Percentiles rank a stretch among this genome's conserved stretches.
phyloP scores from a whole-genome alignment of 2,113 vertebrate species.

The Steatornis caripensis region DNA sequence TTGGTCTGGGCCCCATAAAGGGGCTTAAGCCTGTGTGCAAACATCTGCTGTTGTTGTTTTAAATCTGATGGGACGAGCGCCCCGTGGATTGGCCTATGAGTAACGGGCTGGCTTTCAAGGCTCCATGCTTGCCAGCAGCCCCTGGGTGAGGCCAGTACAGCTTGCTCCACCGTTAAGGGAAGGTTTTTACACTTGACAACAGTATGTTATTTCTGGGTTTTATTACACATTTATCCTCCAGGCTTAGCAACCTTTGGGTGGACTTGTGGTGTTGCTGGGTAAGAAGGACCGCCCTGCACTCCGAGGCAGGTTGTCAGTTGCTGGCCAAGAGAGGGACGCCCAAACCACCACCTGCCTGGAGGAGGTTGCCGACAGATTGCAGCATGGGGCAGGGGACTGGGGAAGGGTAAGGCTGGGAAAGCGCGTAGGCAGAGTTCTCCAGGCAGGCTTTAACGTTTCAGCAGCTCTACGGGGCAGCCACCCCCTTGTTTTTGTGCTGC shows the following conservation, averaged over 20 bases:
- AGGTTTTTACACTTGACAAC: neutral
- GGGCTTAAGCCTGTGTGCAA: neutral
- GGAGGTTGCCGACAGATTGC: neutral
- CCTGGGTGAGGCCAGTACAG: neutral
- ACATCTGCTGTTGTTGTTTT: neutral
- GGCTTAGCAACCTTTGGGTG: neutral
- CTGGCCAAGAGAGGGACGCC: neutral
- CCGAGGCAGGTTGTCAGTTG: neutral
- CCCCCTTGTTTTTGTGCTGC: neutral
- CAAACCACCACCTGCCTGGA: neutral
- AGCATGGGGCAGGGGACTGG: neutral
- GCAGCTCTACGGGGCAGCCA: neutral
- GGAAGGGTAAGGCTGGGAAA: neutral
- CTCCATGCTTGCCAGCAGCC: neutral
- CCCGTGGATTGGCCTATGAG: neutral
- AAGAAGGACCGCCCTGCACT: neutral
- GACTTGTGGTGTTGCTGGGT: rapidly evolving
- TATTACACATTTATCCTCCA: neutral
- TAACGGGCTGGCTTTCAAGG: neutral
- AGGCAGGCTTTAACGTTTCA: neutral
- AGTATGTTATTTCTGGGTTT: neutral
- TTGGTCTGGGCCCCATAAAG: neutral
- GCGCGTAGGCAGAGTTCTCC: rapidly evolving
- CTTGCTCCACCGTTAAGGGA: neutral
- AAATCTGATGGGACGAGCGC: neutral